A percentile compares a stretch with the other conserved stretches of the same genome.
phyloP scores from a whole-genome alignment of 2,797 vertebrate species.

The Hoplostethus mediterraneus region DNA sequence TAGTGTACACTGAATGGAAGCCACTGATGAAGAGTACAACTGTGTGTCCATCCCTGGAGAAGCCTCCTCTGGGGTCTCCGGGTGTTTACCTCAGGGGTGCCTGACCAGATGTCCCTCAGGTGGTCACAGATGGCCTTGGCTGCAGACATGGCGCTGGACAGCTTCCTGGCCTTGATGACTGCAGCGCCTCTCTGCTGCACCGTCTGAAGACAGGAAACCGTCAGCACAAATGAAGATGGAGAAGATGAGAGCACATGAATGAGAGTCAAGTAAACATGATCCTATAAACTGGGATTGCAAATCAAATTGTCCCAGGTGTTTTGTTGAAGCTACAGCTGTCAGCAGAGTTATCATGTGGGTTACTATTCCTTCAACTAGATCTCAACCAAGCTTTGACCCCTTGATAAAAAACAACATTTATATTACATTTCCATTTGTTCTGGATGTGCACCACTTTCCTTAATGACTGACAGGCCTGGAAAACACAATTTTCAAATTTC shows the following conservation, averaged over 20 bases:
- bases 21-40: neutral
- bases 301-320: neutral
- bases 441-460: too few species aligned
- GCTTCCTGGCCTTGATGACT: conserved; percentile 95
- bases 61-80: neutral
- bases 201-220: conserved; percentile 78
- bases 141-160: conserved; percentile 98
- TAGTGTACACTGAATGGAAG: neutral
- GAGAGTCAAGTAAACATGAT: neutral
- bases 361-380: neutral
- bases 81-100: conserved; percentile 89
- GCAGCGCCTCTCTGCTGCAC: conserved; percentile 95
- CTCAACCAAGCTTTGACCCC: too few species aligned
- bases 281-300: too few species aligned
- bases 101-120: conserved; percentile 95
- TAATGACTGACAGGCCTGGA: too few species aligned
- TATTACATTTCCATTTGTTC: too few species aligned
- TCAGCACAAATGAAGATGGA: neutral
- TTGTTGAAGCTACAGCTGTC: neutral
- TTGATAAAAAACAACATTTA: too few species aligned
- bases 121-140: conserved; percentile 98
- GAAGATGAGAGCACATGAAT: neutral
- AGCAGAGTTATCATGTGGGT: neutral
- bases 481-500: too few species aligned
- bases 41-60: neutral